Percentiles rank a stretch among this genome's conserved stretches.
phyloP scores from a whole-genome alignment of 2,113 vertebrate species.

The Centrocercus urophasianus region DNA sequence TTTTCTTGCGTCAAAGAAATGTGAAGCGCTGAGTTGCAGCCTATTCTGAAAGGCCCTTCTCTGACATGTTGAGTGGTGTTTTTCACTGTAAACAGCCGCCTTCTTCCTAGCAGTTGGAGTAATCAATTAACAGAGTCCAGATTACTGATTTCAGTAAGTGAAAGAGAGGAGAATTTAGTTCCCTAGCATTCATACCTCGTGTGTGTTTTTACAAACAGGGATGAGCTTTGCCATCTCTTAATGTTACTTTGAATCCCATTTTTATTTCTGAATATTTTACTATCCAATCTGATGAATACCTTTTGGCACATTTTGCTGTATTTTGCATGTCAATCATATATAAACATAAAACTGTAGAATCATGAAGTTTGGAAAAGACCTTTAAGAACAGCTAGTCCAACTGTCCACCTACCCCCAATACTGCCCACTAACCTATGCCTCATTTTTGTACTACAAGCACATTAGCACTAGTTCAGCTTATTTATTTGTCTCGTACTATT shows the following conservation, averaged over 20 bases:
- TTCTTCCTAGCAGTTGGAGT: neutral
- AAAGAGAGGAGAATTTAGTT: neutral
- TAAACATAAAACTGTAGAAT: neutral
- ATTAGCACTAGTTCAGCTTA: neutral
- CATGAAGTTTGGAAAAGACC: too few relatives aligned
- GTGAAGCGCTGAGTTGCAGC: neutral
- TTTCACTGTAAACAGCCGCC: neutral
- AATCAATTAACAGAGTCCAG: conserved; percentile 17
- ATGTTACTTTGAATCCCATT: neutral
- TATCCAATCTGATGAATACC: neutral
- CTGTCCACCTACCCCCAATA: too few relatives aligned
- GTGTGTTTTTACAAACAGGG: neutral
- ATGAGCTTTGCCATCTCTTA: neutral
- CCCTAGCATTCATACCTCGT: neutral
- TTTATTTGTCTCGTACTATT: neutral
- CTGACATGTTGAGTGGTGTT: neutral
- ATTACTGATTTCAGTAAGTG: neutral
- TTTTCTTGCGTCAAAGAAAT: neutral
- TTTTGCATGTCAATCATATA: neutral
- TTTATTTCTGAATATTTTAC: neutral
- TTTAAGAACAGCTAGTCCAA: too few relatives aligned
- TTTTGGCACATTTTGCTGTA: neutral
- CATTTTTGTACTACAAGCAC: too few relatives aligned
- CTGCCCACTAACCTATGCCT: too few relatives aligned
- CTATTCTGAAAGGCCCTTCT: neutral